Conservation (phyloP, 2,888 invertebrate species). For the Himalopsyche japonica region DNA sequence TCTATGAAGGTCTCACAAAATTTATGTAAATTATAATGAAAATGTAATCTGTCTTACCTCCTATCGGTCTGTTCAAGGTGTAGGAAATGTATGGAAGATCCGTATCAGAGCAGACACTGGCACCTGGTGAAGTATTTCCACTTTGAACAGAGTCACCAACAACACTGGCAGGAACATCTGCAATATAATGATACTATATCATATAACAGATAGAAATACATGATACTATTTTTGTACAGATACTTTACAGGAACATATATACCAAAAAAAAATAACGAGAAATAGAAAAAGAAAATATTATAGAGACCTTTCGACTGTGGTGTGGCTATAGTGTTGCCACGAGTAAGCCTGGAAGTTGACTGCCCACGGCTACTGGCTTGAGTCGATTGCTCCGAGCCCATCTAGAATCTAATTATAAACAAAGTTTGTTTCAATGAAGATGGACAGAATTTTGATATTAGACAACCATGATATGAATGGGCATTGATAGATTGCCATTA, state of each 20-base stretch:
- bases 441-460: too few species aligned
- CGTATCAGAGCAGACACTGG: conserved; percentile 86
- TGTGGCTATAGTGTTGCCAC: conserved; percentile 58
- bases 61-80: conserved; percentile 85
- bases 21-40: neutral
- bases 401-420: conserved; percentile 41
- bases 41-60: conserved; percentile 57
- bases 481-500: too few species aligned
- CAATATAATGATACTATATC: neutral
- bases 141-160: conserved; percentile 46
- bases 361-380: conserved; percentile 50
- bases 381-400: conserved; percentile 70
- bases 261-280: neutral
- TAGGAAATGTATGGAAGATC: conserved; percentile 91
- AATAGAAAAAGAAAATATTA: neutral
- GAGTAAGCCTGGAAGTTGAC: conserved; percentile 51
- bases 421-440: too few species aligned
- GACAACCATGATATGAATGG: too few species aligned
- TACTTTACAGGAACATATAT: neutral
- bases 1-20: too few species aligned
- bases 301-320: conserved; percentile 46
- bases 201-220: neutral
- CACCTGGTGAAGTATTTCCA: conserved; percentile 80
- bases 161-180: conserved; percentile 11
- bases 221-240: neutral